Evolutionary conservation across 2,797 vertebrate genomes (phyloP), one percentile per base, ranked within the genome.

Genomic region (Ambastaia sidthimunki): DNA sequence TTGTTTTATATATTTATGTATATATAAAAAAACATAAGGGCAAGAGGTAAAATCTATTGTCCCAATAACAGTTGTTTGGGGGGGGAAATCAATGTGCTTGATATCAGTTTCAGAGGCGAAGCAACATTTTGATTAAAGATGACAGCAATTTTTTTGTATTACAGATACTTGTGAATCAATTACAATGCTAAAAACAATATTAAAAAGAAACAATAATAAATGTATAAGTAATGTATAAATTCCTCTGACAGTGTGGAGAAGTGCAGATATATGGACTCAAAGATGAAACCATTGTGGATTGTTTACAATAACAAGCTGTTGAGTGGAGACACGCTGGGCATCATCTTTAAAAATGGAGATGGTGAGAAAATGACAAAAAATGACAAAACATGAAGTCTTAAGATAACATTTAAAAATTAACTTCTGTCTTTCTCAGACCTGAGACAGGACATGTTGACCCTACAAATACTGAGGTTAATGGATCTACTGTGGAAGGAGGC

Each of bases 201-300:
- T 34, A 18, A 18, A 48, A 50, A 25, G 7, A 10, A 18, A 11
- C 1, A 21, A 11, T n/a, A 18, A 28, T 50, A 59, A 57, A 13
- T 44, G 1, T 28, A 50, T 21, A 37, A 37, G 9, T 37, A 37
- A 37, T 54, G 25, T 34, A 16, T 52, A 50, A 4, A 75, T 25
- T 74, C 74, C 84, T 88, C 55, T 31, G 83, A 84, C 89, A 99
- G 98, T 86, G 94, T 99, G 89, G 97, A 99, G 81, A 97, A 92
- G 84, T 99, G 98, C 91, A 96, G 95, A 76, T 99, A 97, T 48
- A 99, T 99, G 98, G 97, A 99, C 92, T 99, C 98, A 9, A 99
- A 99, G 91, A 99, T 99, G 98, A 99, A 99, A 86, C 98, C 98
- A 10, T 92, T 99, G 7, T 99, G 98, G 97, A 95, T 99, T 25